Evolutionary conservation across 2,113 vertebrate species (phyloP).

Genomic region (Rattus norvegicus): DNA sequence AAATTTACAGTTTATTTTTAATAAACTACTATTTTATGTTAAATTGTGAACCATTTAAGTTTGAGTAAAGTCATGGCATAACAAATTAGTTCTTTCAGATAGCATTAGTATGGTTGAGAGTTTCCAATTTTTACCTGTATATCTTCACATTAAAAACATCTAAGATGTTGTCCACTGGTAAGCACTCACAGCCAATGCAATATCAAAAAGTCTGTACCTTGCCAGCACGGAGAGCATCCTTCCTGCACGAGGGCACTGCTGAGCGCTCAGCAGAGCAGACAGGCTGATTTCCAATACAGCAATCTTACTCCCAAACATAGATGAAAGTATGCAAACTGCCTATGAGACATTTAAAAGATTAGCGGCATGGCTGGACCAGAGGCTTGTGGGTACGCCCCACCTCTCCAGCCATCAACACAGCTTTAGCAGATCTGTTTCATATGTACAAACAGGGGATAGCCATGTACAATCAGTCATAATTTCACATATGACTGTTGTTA

Average conservation of each 20-base stretch:
- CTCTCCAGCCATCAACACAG: neutral
- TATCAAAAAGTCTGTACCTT: conserved; percentile 83
- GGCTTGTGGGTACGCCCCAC: neutral
- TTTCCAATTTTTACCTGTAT: neutral
- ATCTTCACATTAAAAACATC: neutral
- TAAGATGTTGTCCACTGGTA: accelerated
- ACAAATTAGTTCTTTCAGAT: neutral
- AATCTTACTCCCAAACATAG: conserved; percentile 88
- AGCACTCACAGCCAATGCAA: accelerated
- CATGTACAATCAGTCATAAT: no score
- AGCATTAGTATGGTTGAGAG: accelerated
- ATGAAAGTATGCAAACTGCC: conserved; percentile 89
- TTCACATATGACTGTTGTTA: accelerated
- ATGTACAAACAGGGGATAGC: no score
- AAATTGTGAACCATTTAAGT: neutral
- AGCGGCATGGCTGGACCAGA: neutral
- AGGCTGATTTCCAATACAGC: conserved; percentile 86
- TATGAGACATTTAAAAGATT: conserved; percentile 65
- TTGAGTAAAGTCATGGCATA: accelerated
- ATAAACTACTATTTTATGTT: neutral
- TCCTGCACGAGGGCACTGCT: neutral
- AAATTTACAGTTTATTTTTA: neutral
- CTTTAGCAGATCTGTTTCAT: neutral
- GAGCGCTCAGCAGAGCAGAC: conserved; percentile 60
- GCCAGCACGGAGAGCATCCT: conserved; percentile 86